Evolutionary conservation across 2,113 vertebrate species (phyloP).

Genomic region (Catharus fuscescens): DNA sequence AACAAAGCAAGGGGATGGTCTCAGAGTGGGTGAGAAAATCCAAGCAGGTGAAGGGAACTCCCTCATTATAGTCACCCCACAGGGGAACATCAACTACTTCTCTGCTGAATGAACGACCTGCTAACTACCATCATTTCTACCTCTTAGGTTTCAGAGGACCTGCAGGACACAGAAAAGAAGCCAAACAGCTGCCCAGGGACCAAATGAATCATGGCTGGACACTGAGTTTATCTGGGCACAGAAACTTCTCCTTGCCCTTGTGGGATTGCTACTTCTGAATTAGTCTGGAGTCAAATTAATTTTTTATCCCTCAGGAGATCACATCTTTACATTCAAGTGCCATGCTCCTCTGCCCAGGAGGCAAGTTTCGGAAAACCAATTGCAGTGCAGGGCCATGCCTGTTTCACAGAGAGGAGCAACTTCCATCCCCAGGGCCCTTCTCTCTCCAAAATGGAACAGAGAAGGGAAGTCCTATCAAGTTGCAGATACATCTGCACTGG

Average conservation of each 20-base stretch:
- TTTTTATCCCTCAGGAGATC: neutral
- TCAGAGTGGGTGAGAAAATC: neutral
- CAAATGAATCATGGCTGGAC: rapidly evolving
- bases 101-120: neutral
- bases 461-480: neutral
- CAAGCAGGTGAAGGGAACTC: neutral
- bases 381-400: neutral
- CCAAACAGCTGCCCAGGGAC: neutral
- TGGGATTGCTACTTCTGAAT: neutral
- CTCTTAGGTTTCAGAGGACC: neutral
- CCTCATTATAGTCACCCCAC: neutral
- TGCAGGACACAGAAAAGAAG: neutral
- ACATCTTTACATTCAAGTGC: neutral
- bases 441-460: neutral
- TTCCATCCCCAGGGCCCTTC: neutral
- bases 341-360: neutral
- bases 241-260: neutral
- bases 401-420: neutral
- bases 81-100: neutral
- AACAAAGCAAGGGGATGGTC: neutral
- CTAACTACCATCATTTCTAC: neutral
- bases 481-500: neutral
- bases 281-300: neutral
- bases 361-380: neutral
- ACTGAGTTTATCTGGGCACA: neutral